A percentile compares a stretch with the other conserved stretches of the same genome.
These are phyloP conservation scores for Eristalinus aeneus DNA, from an alignment of 2,888 invertebrate species.

Conservation along the genomic window DNA sequence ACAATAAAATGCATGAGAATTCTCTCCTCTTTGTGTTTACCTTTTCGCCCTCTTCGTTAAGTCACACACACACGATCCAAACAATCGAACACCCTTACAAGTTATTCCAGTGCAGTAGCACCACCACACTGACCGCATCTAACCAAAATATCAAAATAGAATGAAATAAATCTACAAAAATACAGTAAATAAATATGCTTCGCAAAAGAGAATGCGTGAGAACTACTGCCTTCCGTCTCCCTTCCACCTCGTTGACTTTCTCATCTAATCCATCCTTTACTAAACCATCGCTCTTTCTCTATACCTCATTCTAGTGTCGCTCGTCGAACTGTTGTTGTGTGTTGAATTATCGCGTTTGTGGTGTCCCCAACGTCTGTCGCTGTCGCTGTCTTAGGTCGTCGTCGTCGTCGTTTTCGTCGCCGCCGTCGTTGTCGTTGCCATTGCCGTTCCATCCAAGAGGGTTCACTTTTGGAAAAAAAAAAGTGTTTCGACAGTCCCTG, in stretches of 20 bases:
- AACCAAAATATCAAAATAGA: slow-evolving; percentile 49
- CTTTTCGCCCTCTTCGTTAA: neutral
- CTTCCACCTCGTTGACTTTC: slow-evolving; percentile 15
- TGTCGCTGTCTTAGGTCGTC: slow-evolving; percentile 17
- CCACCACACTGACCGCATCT: slow-evolving; percentile 5
- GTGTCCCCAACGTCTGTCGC: slow-evolving; percentile 10
- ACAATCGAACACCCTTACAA: slow-evolving; percentile 9
- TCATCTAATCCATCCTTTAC: neutral
- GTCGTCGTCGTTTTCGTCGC: neutral
- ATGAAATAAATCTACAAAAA: slow-evolving; percentile 46
- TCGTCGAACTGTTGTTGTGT: slow-evolving; percentile 9
- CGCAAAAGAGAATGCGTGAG: slow-evolving; percentile 20
- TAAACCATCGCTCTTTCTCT: slow-evolving; percentile 31
- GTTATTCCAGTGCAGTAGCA: slow-evolving; percentile 19
- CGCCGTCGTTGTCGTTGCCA: neutral
- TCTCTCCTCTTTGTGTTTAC: neutral
- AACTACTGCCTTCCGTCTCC: slow-evolving; percentile 26
- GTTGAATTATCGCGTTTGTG: slow-evolving; percentile 28
- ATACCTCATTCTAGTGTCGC: slow-evolving; percentile 17
- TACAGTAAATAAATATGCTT: slow-evolving; percentile 27
- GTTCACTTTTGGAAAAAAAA: slow-evolving; percentile 36
- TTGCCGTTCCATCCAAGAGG: slow-evolving; percentile 40
- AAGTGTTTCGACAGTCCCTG: slow-evolving; percentile 24
- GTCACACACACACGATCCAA: neutral
- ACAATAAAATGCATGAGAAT: neutral